phyloP scores from a whole-genome alignment of 2,797 vertebrate species.

The Salmo trutta region DNA sequence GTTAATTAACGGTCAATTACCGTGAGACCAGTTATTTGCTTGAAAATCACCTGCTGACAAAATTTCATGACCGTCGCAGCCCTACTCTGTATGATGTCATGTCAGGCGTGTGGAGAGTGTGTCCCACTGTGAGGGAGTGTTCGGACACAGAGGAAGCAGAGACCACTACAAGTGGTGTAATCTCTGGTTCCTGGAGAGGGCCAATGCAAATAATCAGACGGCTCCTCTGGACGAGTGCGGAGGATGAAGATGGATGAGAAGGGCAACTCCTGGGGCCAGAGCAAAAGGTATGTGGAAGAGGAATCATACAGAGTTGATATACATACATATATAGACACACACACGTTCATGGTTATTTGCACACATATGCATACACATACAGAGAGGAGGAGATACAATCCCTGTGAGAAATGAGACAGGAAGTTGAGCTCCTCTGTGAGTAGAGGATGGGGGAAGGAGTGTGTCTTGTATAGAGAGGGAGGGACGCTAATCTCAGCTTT shows the following conservation, averaged over 20 bases:
- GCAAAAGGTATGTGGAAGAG: background rate
- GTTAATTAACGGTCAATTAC: too few species aligned
- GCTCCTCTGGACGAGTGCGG: background rate
- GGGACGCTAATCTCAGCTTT: slow-evolving; percentile 53
- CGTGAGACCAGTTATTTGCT: too few species aligned
- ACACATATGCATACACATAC: background rate
- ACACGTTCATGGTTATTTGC: too few species aligned
- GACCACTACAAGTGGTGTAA: background rate
- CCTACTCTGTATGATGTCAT: background rate
- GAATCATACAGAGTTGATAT: background rate
- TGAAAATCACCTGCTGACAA: too few species aligned
- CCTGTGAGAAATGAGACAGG: background rate
- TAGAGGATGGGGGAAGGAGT: background rate
- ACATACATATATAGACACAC: too few species aligned
- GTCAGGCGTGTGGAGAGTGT: background rate
- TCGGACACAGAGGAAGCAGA: background rate
- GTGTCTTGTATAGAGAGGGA: background rate
- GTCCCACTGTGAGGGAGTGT: background rate
- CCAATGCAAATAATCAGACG: background rate
- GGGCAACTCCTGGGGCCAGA: background rate
- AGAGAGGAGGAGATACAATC: background rate
- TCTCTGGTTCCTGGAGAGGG: background rate
- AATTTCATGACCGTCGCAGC: background rate
- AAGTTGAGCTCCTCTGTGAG: slow-evolving; percentile 4
- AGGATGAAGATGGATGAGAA: background rate